Base-by-base conservation (phyloP, 2,797 vertebrate genomes). In the Coccyzus lansbergi region DNA sequence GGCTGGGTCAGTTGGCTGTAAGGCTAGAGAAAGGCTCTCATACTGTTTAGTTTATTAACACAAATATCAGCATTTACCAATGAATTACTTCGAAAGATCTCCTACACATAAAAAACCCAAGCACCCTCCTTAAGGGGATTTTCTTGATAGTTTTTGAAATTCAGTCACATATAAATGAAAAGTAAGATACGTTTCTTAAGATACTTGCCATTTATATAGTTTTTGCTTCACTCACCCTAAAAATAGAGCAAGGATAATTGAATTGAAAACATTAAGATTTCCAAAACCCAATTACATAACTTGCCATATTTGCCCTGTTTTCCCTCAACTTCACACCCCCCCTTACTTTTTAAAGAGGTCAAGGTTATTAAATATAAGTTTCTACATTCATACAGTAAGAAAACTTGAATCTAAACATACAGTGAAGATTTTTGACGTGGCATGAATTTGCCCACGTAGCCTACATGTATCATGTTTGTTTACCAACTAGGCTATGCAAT, bases 361-460 rank as follows among this genome's bases (percentile, higher is more conserved):
- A 96, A 95, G 88, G 94, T 94, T 92, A 92, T 88, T 70, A 86
- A 91, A 87, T 56, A 24, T 7, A 78, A 65, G 42, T 17, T 87
- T 34, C 70, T 60, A 55, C 28, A 60, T 38, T 76, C 60, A 81
- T 12, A 63, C 40, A 84, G 9, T 51, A 90, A 59, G 46, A 83
- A 87, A 83, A 48, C 15, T 17, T 28, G 33, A 38, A 86, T 63
- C 21, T 63, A 63, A 92, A 78, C 15, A 65, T 42, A 68, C 2
- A 80, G 31, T 10, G 71, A 64, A 77, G 38, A 36, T 56, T 83
- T 80, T 68, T 85, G 44, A 52, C 4, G 9, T 26, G 44, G 64
- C 1, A 5, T 52, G 16, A 75, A 74, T 49, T 44, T 89, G 58
- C 65, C 77, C 46, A 74, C 0, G 0, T 48, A 92, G 71, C 33